Evolutionary conservation across 1,140 invertebrate species (phyloP), one percentile per base, ranked within the genome.

Genomic region (Caerostris extrusa): DNA sequence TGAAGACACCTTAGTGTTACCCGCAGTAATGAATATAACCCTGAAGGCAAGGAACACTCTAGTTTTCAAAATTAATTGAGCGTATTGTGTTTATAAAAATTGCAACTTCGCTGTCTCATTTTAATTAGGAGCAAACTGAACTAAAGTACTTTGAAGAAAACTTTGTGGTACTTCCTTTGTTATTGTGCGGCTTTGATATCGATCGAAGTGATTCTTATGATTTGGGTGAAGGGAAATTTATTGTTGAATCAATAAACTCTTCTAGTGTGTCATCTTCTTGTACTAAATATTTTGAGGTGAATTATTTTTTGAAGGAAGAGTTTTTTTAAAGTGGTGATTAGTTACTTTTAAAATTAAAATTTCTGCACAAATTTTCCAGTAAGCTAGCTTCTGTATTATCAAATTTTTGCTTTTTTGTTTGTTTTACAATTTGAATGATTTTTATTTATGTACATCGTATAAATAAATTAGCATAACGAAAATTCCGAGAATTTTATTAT

Each of bases 111-210:
- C 88, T 6, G 64, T 58, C 67, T 57, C 10, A 58, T 53, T 92
- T 92, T 92, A 92, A 92, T 92, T 92, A 92, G 90, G 81, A 92
- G 60, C 55, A 92, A 92, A 92, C 77, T 92, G 90, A 67, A 57
- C 50, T 92, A 85, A 85, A 92, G 81, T 92, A 10, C 58, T 92
- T 85, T 67, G 82, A 92, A 85, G 60, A 92, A 83, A 92, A n/a
- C 19, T 64, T n/a, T 67, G 61, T 67, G 61, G 86, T 67, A 4
- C 55, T 6, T 61, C 58, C 77, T 92, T 85, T 92, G 55, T 82
- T 67, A 14, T 67, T 81, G 81, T 53, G 19, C 8, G 56, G 71
- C n/a, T 81, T 6, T 53, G 56, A 50, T 83, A 83, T 92, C 19
- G 90, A 92, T 90, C 90, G 61, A 56, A 85, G 14, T 8, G 57